Evolutionary conservation across 2,113 vertebrate genomes (phyloP).

Genomic region (Rhinolophus sinicus): DNA sequence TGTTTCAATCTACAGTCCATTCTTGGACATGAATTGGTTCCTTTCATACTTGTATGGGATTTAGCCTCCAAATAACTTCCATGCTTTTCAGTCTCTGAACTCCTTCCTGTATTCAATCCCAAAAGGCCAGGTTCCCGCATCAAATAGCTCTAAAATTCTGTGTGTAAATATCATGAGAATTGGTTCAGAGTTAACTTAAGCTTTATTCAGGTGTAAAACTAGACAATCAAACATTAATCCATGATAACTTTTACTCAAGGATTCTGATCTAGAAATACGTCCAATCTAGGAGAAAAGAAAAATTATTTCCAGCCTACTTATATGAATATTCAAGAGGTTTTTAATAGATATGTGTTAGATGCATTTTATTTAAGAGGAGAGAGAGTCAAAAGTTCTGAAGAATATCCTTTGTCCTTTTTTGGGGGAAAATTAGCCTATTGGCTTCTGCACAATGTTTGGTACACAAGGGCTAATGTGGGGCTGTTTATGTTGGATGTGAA

Average conservation of each 20-base stretch:
- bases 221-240: neutral
- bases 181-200: neutral
- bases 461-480: rapidly evolving
- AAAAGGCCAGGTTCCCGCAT: neutral
- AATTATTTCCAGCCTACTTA: neutral
- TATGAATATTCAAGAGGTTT: neutral
- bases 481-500: neutral
- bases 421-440: neutral
- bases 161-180: neutral
- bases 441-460: neutral
- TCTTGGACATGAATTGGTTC: neutral
- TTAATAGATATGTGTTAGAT: neutral
- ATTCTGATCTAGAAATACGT: neutral
- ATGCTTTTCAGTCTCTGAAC: neutral
- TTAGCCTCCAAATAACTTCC: neutral
- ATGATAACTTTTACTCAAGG: neutral
- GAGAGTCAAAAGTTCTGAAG: conserved; percentile 1
- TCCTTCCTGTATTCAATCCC: neutral
- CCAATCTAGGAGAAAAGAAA: neutral
- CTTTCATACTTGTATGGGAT: neutral
- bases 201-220: neutral
- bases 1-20: neutral
- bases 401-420: neutral
- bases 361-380: conserved; percentile 30
- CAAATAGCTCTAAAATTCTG: neutral